phyloP scores from a whole-genome alignment of 2,113 vertebrate species.

The Grammomys surdaster region DNA sequence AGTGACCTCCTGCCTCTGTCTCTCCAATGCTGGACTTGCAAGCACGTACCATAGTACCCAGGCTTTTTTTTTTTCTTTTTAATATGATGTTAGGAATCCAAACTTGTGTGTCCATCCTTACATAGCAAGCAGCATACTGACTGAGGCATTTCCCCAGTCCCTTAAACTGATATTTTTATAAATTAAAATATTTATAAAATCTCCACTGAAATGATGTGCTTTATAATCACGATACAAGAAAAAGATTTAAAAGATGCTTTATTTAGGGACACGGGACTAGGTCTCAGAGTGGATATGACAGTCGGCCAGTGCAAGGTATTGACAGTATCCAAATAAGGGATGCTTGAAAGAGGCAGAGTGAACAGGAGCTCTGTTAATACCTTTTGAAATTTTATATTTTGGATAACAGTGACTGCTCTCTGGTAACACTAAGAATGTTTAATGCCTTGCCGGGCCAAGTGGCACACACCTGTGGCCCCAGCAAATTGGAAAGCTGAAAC shows the following conservation, averaged over 20 bases:
- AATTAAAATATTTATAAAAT: conserved; percentile 11
- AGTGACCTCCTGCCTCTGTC: neutral
- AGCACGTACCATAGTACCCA: too few species aligned
- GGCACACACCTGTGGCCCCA: too few species aligned
- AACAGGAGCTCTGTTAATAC: neutral
- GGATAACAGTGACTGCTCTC: neutral
- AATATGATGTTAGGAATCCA: neutral
- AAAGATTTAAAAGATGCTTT: neutral
- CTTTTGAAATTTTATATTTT: neutral
- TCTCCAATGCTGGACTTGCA: neutral
- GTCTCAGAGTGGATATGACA: neutral
- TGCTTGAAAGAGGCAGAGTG: neutral
- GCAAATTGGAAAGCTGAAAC: neutral
- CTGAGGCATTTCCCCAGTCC: neutral
- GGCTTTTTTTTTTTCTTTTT: neutral
- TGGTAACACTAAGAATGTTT: conserved; percentile 8
- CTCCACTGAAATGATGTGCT: neutral
- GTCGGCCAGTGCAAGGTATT: neutral
- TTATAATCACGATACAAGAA: neutral
- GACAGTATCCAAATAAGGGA: neutral
- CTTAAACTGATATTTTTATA: neutral
- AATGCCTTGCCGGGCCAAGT: neutral
- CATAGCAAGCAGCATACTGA: neutral
- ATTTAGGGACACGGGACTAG: neutral
- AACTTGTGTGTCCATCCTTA: too few species aligned